Evolutionary conservation across 2,797 vertebrate species (phyloP), one percentile per base, ranked within the genome.

Genomic region (Macroramphosus scolopax): DNA sequence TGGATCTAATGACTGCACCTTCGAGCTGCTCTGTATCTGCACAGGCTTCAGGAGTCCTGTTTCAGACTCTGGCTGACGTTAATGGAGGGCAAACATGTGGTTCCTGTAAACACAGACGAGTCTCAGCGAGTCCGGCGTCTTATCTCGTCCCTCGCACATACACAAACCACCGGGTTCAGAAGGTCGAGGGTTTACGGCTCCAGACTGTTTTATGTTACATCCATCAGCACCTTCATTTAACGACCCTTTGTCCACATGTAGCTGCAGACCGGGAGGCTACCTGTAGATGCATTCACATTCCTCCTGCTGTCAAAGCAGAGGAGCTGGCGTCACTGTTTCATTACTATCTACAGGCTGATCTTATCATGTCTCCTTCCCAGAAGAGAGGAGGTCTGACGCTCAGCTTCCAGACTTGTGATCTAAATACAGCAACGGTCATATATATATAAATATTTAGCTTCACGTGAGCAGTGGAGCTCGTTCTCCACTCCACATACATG

Each of bases 151-250:
- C 9, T 20, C 34, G 17, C 35, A 26, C n/a, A n/a, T n/a, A n/a
- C n/a, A n/a, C 29, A 15, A 11, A 35, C 17, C 3, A 9, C 40
- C 41, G 10, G 18, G 58, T 8, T 45, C 24, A 40, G 26, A 26
- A 47, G 42, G 68, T 42, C 24, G 17, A 43, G 2, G 24, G 40
- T 32, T 33, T n/a, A n/a, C n/a, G n/a, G n/a, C n/a, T n/a, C n/a
- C n/a, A n/a, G 25, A 49, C 13, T 15, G 28, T n/a, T 13, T 17
- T 29, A 24, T 10, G 33, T 15, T 30, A 11, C 1, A 22, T 16
- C 24, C 11, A 51, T 40, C 41, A 46, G 17, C 36, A 31, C 38
- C 13, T 16, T 36, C 14, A 34, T 39, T 56, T 35, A 41, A 38
- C 39, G 38, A 44, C 4, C 3, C 12, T 22, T 51, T 38, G 3